Percentiles rank a stretch among this genome's conserved stretches.
Conservation (phyloP, 2,888 invertebrate species). For the Pollenia amentaria region DNA sequence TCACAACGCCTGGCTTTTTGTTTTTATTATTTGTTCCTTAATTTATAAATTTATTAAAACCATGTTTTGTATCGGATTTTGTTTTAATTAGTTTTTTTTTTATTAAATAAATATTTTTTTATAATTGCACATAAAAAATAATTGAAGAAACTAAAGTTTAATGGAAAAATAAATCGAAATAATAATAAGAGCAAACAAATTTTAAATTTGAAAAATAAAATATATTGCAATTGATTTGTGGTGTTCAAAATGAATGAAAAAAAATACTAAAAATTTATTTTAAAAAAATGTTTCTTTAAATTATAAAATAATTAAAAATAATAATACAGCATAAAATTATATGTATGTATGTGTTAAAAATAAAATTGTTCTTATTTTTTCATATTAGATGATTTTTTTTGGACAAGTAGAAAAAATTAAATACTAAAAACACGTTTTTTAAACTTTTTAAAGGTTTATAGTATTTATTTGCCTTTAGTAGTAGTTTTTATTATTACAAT, state of each 20-base stretch:
- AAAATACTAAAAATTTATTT: conserved; percentile 19
- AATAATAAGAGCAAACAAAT: conserved; percentile 76
- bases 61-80: conserved; percentile 71
- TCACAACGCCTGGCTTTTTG: conserved; percentile 83
- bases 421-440: conserved; percentile 51
- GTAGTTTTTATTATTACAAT: conserved; percentile 25
- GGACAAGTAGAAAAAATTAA: conserved; percentile 38
- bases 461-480: conserved; percentile 11
- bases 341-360: conserved; percentile 39
- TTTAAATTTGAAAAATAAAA: conserved; percentile 46
- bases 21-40: conserved; percentile 74
- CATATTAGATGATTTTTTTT: conserved; percentile 17
- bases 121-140: conserved; percentile 76
- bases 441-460: conserved; percentile 32
- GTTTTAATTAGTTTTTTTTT: conserved; percentile 50
- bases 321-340: conserved; percentile 70
- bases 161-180: conserved; percentile 74
- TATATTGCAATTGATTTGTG: not conserved
- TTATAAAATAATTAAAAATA: conserved; percentile 71
- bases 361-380: conserved; percentile 39
- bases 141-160: conserved; percentile 77
- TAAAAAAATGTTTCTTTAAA: conserved; percentile 17
- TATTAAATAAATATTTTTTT: conserved; percentile 67
- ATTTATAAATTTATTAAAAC: conserved; percentile 67
- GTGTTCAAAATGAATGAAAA: conserved; percentile 12